Percentiles rank a stretch among this genome's conserved stretches.
These are phyloP conservation scores for Macrostomum lignano DNA, from an alignment of 1,140 invertebrate genomes.

Conservation along the genomic window DNA sequence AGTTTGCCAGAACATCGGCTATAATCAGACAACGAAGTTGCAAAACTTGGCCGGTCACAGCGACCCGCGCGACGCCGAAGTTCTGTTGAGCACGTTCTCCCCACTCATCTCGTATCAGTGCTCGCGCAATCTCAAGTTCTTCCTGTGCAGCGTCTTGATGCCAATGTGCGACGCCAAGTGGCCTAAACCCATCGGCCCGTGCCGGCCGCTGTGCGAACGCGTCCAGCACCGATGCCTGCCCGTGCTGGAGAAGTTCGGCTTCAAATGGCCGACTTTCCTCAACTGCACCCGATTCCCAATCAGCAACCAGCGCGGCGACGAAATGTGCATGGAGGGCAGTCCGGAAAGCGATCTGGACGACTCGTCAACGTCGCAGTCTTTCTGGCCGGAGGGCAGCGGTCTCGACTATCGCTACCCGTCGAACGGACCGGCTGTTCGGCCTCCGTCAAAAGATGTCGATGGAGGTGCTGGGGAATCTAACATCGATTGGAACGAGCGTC, in stretches of 20 bases:
- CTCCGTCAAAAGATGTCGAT: too few species aligned
- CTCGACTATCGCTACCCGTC: too few species aligned
- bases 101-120: conserved; percentile 73
- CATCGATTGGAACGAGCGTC: too few species aligned
- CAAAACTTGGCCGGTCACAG: conserved; percentile 59
- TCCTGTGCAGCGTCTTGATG: conserved; percentile 72
- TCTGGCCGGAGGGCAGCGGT: too few species aligned
- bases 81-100: conserved; percentile 50
- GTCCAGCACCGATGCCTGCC: conserved; percentile 50
- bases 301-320: conserved; percentile 33
- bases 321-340: neutral
- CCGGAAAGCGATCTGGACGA: neutral
- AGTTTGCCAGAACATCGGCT: conserved; percentile 52
- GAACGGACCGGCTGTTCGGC: too few species aligned
- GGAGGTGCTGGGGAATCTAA: too few species aligned
- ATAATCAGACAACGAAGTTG: conserved; percentile 68
- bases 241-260: conserved; percentile 56
- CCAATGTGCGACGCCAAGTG: conserved; percentile 43
- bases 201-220: conserved; percentile 54
- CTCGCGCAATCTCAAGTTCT: conserved; percentile 55
- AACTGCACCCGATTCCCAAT: conserved; percentile 61
- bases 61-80: conserved; percentile 50
- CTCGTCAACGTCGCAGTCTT: conserved; percentile 24
- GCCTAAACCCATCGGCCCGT: conserved; percentile 59
- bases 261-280: conserved; percentile 57